Conservation (phyloP, 2,113 vertebrate genomes). For the Petromus typicus region DNA sequence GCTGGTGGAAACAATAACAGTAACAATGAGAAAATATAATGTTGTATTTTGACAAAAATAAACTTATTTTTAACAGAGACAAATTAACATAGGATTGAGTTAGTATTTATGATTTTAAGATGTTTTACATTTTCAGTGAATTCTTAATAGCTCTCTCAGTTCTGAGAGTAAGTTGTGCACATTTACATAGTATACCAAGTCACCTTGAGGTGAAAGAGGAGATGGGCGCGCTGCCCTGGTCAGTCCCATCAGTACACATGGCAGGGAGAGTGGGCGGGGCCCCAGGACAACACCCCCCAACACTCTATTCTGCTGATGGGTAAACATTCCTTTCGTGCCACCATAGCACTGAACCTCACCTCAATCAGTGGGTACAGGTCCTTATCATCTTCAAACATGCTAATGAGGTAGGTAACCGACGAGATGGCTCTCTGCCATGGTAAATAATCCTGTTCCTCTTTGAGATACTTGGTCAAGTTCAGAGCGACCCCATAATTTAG, state of each 20-base stretch:
- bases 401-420: constrained; percentile 90
- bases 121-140: constrained; percentile 17
- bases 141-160: background rate
- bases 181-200: background rate
- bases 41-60: constrained; percentile 10
- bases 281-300: background rate
- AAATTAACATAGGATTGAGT: constrained; percentile 1
- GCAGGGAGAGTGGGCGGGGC: too few relatives aligned
- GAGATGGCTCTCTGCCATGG: constrained; percentile 91
- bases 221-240: background rate
- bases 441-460: constrained; percentile 89
- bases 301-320: background rate
- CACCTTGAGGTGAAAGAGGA: background rate
- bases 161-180: background rate
- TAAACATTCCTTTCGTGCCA: background rate
- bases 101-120: background rate
- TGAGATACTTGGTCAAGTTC: constrained; percentile 92
- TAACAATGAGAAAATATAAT: constrained; percentile 12
- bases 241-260: too few relatives aligned
- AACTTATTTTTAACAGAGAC: constrained; percentile 22
- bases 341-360: constrained; percentile 83
- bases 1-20: background rate
- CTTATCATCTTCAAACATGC: constrained; percentile 91
- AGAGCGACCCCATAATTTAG: constrained; percentile 90
- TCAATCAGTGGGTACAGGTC: constrained; percentile 90